These are phyloP conservation scores for Spisula subtruncata DNA, from an alignment of 2,888 invertebrate species.

Conservation along the genomic window DNA sequence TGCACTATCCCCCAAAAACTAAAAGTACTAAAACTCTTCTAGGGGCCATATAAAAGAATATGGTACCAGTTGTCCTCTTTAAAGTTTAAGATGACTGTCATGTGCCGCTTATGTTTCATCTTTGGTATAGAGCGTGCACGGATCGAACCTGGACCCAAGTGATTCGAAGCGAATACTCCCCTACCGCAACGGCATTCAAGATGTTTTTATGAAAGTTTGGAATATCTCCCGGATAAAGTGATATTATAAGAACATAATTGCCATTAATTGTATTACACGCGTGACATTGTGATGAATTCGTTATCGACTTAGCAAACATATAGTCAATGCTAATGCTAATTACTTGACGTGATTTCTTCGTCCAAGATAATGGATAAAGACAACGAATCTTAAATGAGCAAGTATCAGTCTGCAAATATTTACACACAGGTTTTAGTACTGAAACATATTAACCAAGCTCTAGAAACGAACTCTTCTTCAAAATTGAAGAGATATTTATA, in stretches of 20 bases:
- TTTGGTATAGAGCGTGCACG: too few relatives aligned
- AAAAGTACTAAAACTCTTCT: too few relatives aligned
- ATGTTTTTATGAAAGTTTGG: neutral
- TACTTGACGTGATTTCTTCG: neutral
- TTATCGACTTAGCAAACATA: constrained; percentile 3
- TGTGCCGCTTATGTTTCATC: too few relatives aligned
- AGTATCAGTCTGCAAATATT: neutral
- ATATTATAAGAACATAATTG: neutral
- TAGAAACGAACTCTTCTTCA: neutral
- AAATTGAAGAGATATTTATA: too few relatives aligned
- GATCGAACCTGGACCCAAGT: too few relatives aligned
- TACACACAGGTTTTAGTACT: neutral
- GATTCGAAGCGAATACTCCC: too few relatives aligned
- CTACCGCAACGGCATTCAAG: too few relatives aligned
- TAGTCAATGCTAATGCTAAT: neutral
- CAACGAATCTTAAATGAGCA: neutral
- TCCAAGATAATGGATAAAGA: neutral
- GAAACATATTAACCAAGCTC: neutral
- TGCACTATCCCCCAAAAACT: too few relatives aligned
- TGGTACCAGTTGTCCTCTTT: too few relatives aligned
- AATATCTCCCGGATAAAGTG: neutral
- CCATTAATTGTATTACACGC: too few relatives aligned
- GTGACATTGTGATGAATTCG: neutral
- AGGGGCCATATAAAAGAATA: too few relatives aligned
- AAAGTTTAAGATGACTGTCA: too few relatives aligned